These are phyloP conservation scores for Budorcas taxicolor DNA, from an alignment of 2,113 vertebrate species.

Conservation along the genomic window DNA sequence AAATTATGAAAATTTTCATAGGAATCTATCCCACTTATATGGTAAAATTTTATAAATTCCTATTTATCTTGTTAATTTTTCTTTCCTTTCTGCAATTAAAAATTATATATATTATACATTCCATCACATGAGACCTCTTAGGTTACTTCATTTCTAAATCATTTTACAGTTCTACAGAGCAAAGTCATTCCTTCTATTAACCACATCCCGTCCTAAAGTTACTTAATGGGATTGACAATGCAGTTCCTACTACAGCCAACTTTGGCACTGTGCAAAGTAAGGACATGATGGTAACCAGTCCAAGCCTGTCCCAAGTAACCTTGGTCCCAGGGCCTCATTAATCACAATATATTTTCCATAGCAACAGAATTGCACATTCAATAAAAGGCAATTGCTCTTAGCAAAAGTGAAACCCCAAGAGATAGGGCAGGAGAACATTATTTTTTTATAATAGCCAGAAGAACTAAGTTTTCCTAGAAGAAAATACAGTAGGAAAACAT, in stretches of 20 bases:
- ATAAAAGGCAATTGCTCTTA: slow-evolving; percentile 70
- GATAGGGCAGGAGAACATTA: slow-evolving; percentile 47
- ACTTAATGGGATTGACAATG: neutral
- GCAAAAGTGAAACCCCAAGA: slow-evolving; percentile 63
- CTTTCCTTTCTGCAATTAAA: slow-evolving; percentile 3
- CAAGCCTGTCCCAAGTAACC: slow-evolving; percentile 63
- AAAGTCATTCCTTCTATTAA: neutral
- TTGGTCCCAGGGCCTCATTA: slow-evolving; percentile 69
- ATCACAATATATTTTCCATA: slow-evolving; percentile 73
- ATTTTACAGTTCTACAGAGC: neutral
- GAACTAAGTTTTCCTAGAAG: slow-evolving; percentile 42
- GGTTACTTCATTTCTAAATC: neutral
- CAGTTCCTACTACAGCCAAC: neutral
- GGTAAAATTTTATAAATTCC: slow-evolving; percentile 13
- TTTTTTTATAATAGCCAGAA: slow-evolving; percentile 60
- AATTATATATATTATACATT: neutral
- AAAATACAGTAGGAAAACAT: slow-evolving; percentile 37
- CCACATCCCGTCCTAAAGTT: neutral
- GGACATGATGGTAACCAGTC: slow-evolving; percentile 34
- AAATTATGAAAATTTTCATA: neutral
- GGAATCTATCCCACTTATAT: neutral
- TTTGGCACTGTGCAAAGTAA: slow-evolving; percentile 17
- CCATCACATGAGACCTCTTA: neutral
- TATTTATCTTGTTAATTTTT: neutral
- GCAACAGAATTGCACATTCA: slow-evolving; percentile 65